Conservation (phyloP, 2,113 vertebrate species). For the Perca flavescens region DNA sequence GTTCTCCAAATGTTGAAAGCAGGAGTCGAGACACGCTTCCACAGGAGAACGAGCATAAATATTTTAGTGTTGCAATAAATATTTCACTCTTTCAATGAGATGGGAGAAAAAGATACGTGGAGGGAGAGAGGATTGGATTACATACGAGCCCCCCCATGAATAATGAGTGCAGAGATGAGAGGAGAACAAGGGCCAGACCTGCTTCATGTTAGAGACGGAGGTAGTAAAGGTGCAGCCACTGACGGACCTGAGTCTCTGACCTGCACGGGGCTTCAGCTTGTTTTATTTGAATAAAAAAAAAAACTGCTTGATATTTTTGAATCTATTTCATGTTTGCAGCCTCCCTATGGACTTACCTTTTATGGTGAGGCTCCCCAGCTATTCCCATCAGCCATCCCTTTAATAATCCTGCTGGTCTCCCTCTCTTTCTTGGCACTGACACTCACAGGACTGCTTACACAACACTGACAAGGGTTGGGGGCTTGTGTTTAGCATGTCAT, state of each 20-base stretch:
- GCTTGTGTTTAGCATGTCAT: constrained; percentile 61
- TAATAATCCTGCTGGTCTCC: constrained; percentile 50
- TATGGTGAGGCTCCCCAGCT: constrained; percentile 79
- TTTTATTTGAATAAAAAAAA: background rate
- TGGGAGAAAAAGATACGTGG: constrained; percentile 65
- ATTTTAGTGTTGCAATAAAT: constrained; percentile 79
- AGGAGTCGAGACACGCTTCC: constrained; percentile 16
- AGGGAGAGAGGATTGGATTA: constrained; percentile 64
- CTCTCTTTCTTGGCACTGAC: constrained; percentile 62
- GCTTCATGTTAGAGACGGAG: constrained; percentile 27
- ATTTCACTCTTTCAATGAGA: constrained; percentile 77
- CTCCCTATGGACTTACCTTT: constrained; percentile 76
- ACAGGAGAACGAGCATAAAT: constrained; percentile 70
- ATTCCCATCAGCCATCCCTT: constrained; percentile 42
- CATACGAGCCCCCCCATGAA: constrained; percentile 60
- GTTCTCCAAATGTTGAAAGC: constrained; percentile 20
- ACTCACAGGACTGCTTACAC: constrained; percentile 59
- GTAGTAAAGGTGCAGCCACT: constrained; percentile 24
- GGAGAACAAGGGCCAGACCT: constrained; percentile 49
- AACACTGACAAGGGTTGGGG: constrained; percentile 45
- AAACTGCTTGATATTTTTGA: constrained; percentile 34
- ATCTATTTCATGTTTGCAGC: constrained; percentile 57
- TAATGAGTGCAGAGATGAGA: constrained; percentile 73
- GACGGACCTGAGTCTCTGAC: constrained; percentile 37
- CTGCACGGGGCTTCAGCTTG: constrained; percentile 15